A percentile compares a stretch with the other conserved stretches of the same genome.
Conservation (phyloP, 1,140 invertebrate genomes). For the Acromyrmex echinatior region DNA sequence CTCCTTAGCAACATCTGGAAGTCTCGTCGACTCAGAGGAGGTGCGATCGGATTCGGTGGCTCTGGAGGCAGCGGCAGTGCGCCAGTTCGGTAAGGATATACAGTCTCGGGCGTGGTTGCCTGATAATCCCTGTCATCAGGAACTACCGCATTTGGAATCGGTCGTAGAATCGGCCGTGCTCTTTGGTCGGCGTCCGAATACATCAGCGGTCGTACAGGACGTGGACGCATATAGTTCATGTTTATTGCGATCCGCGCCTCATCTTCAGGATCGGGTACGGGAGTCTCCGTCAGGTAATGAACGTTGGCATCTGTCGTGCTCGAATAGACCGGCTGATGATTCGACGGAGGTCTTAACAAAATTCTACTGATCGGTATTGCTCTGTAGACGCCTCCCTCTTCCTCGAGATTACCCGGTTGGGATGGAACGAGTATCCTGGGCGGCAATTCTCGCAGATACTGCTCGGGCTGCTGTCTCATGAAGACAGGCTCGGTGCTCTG, state of each 20-base stretch:
- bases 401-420: constrained; percentile 75
- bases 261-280: constrained; percentile 75
- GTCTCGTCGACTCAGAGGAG: constrained; percentile 83
- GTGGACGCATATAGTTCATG: constrained; percentile 73
- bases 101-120: constrained; percentile 68
- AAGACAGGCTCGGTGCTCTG: constrained; percentile 81
- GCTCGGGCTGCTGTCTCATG: constrained; percentile 78
- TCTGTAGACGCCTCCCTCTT: constrained; percentile 76
- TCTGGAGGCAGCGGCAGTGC: constrained; percentile 81
- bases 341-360: constrained; percentile 76
- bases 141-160: constrained; percentile 56
- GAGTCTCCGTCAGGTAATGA: constrained; percentile 82
- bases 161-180: constrained; percentile 71
- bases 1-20: constrained; percentile 82
- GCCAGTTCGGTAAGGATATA: constrained; percentile 79
- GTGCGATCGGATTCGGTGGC: constrained; percentile 82
- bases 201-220: constrained; percentile 76
- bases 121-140: constrained; percentile 82
- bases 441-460: constrained; percentile 79
- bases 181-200: constrained; percentile 78
- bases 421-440: constrained; percentile 77
- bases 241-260: constrained; percentile 75
- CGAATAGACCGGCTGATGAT: constrained; percentile 78
- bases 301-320: constrained; percentile 81
- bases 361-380: constrained; percentile 79